Evolutionary conservation across 2,113 vertebrate genomes (phyloP).

Genomic region (Oreotrochilus melanogaster): DNA sequence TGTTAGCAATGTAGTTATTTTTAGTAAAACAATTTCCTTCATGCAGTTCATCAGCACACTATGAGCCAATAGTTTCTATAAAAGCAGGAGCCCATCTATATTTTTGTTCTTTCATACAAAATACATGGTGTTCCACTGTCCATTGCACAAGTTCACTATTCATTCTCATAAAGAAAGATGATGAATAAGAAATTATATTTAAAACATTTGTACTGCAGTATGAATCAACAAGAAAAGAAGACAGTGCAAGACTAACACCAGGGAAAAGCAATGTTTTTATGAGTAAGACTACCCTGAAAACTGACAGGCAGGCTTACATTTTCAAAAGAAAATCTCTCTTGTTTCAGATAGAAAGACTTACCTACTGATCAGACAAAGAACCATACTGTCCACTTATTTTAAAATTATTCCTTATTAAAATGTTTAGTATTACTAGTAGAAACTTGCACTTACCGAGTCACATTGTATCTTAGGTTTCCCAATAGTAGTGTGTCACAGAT

Average conservation of each 20-base stretch:
- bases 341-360: neutral
- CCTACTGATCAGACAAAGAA: constrained; percentile 60
- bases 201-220: constrained; percentile 60
- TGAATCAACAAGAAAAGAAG: constrained; percentile 57
- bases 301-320: constrained; percentile 14
- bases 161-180: constrained; percentile 56
- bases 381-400: constrained; percentile 44
- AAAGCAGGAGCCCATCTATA: constrained; percentile 78
- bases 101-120: constrained; percentile 70
- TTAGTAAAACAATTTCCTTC: constrained; percentile 82
- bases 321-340: neutral
- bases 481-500: constrained; percentile 68
- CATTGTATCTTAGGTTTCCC: constrained; percentile 45
- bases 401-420: constrained; percentile 63
- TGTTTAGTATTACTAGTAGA: constrained; percentile 31
- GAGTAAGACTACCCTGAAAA: constrained; percentile 32
- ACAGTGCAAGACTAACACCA: constrained; percentile 71
- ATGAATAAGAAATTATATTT: constrained; percentile 55
- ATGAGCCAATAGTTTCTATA: constrained; percentile 75
- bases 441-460: constrained; percentile 14
- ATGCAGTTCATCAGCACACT: constrained; percentile 86
- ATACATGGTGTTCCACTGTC: constrained; percentile 71
- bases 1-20: constrained; percentile 78
- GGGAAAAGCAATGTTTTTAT: constrained; percentile 59
- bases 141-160: constrained; percentile 67